A percentile compares a stretch with the other conserved stretches of the same genome.
Evolutionary conservation across 2,113 vertebrate genomes (phyloP).

Genomic region (Channa maculata): DNA sequence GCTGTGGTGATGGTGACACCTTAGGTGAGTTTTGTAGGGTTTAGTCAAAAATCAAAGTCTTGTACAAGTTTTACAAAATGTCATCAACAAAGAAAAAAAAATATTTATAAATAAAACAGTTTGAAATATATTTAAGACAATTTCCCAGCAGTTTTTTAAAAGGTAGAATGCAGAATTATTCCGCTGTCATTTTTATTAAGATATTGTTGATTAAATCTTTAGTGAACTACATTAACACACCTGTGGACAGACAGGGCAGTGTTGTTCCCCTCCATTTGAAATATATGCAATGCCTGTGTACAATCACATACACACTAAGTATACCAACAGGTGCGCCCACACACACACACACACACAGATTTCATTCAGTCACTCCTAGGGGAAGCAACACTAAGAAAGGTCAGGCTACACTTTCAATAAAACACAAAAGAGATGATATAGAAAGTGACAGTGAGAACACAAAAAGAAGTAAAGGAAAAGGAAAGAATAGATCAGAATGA

Average conservation of each 20-base stretch:
- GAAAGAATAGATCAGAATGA: background rate
- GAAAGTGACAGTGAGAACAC: constrained; percentile 1
- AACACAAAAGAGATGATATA: constrained; percentile 35
- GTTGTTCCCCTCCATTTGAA: background rate
- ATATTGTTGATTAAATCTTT: background rate
- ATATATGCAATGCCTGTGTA: constrained; percentile 36
- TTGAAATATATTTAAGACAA: too few species aligned
- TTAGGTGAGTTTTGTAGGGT: too few species aligned
- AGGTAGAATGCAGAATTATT: too few species aligned
- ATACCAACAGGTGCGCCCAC: background rate
- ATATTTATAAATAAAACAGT: too few species aligned
- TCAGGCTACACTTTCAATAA: constrained; percentile 73
- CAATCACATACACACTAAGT: background rate
- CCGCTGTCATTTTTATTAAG: too few species aligned
- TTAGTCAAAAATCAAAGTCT: too few species aligned
- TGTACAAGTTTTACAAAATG: too few species aligned
- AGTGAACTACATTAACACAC: background rate
- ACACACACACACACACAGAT: constrained; percentile 3
- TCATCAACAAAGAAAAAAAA: too few species aligned
- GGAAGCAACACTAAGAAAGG: constrained; percentile 71
- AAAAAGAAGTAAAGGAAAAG: constrained; percentile 24
- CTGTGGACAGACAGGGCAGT: background rate
- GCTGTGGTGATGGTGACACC: too few species aligned
- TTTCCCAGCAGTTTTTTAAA: too few species aligned
- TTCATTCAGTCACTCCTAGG: constrained; percentile 52